Evolutionary conservation across 2,113 vertebrate genomes (phyloP), one percentile per base, ranked within the genome.

Genomic region (Thamnaconus septentrionalis): DNA sequence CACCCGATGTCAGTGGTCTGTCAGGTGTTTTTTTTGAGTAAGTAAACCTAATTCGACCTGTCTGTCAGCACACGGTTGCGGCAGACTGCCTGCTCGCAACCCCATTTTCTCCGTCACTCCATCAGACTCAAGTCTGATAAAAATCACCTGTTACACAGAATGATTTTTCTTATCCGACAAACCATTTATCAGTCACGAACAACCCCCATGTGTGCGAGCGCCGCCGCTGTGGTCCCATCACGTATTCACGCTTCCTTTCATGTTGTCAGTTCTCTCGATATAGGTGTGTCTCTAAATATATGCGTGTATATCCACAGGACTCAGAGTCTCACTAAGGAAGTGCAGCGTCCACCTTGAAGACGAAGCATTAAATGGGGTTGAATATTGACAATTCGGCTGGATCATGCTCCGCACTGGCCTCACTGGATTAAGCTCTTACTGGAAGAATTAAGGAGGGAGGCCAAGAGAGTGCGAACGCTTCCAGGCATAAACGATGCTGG

Each of bases 311-410:
- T 31, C 18, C 18, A 31, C 18, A 1, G 18, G 9, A 66, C 31
- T 47, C 10, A 71, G 64, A 51, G 53, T 43, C 52, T 53, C 12
- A 7, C 4, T 52, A 8, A 71, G 58, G 10, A 11, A 81, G 41
- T 60, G 39, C 4, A 3, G n/a, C 3, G 2, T 68, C 41, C 44
- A 63, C 59, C 59, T 68, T n/a, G 31, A 63, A 69, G 47, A 57
- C 42, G 49, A 31, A 48, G 49, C 59, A 51, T 12, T n/a, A 70
- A 77, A 65, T 41, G 12, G 52, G 7, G 61, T 59, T 53, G 41
- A 62, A 67, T 66, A 80, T 72, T 86, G 81, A 71, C 66, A 49
- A 3, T 78, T 79, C 64, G 73, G 77, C 80, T 76, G 57, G 62
- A 75, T 82, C 69, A 56, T 81, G 80, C 54, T 63, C 46, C 40